Conservation (phyloP, 2,888 invertebrate genomes). For the Cataglyphis rosenhaueri region DNA sequence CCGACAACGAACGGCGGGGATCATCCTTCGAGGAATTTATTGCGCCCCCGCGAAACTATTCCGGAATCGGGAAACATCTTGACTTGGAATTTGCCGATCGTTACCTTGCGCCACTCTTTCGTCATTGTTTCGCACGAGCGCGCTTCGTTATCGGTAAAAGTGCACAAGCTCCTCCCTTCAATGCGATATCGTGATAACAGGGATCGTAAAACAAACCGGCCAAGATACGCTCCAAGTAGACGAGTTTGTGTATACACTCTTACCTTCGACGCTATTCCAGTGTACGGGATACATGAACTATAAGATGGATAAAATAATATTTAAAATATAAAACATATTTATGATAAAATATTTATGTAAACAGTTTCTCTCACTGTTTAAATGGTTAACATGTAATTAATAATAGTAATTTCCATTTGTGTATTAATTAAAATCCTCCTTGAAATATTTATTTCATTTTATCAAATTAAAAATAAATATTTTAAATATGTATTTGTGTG, state of each 20-base stretch:
- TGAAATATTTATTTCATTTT: too few species aligned
- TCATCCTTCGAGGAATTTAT: slow-evolving; percentile 55
- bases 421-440: too few species aligned
- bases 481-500: too few species aligned
- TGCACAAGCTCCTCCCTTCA: background rate
- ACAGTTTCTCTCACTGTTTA: too few species aligned
- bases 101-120: slow-evolving; percentile 48
- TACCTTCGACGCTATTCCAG: background rate
- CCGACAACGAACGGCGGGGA: slow-evolving; percentile 16
- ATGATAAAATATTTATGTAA: too few species aligned
- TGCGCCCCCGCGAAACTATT: slow-evolving; percentile 49
- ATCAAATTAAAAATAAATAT: too few species aligned
- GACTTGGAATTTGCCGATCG: slow-evolving; percentile 52
- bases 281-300: background rate
- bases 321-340: too few species aligned
- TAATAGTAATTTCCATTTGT: background rate
- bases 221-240: background rate
- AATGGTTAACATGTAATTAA: background rate
- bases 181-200: background rate
- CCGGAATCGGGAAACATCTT: slow-evolving; percentile 54
- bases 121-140: slow-evolving; percentile 45
- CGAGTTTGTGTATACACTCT: background rate
- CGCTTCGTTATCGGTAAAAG: slow-evolving; percentile 21
- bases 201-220: slow-evolving; percentile 3
- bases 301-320: background rate